phyloP scores from a whole-genome alignment of 2,797 vertebrate species.

The Lacerta agilis region DNA sequence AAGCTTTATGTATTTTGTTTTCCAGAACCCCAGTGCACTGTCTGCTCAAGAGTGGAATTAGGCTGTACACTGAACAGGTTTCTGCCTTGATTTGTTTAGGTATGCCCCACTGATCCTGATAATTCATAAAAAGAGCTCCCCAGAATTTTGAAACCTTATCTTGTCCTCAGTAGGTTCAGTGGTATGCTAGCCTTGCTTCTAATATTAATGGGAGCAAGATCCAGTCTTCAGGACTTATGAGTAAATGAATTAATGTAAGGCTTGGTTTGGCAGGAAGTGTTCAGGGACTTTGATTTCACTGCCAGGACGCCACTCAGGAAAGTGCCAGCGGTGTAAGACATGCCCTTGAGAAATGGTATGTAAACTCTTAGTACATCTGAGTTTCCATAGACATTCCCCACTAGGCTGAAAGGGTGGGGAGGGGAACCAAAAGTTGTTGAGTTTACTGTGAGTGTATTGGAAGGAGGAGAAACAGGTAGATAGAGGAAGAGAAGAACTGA shows the following conservation, averaged over 20 bases:
- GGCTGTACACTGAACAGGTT: slow-evolving; percentile 72
- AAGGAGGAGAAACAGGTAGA: slow-evolving; percentile 12
- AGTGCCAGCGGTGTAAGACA: slow-evolving; percentile 22
- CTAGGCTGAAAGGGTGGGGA: slow-evolving; percentile 14
- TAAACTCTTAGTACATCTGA: slow-evolving; percentile 48
- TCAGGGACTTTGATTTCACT: slow-evolving; percentile 44
- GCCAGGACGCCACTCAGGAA: slow-evolving; percentile 56
- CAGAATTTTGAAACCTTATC: slow-evolving; percentile 32
- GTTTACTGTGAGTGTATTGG: slow-evolving; percentile 33
- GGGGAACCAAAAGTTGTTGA: slow-evolving; percentile 41
- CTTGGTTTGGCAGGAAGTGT: slow-evolving; percentile 15
- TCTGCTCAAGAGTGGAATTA: slow-evolving; percentile 73
- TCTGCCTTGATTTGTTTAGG: slow-evolving; percentile 57
- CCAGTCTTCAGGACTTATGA: slow-evolving; percentile 52
- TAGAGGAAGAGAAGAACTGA: slow-evolving; percentile 12
- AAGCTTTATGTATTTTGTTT: slow-evolving; percentile 80
- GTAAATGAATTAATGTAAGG: slow-evolving; percentile 17
- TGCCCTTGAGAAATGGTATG: slow-evolving; percentile 46
- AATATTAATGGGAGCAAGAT: slow-evolving; percentile 10
- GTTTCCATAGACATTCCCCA: slow-evolving; percentile 53
- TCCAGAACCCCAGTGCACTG: slow-evolving; percentile 73
- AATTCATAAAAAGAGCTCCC: slow-evolving; percentile 36
- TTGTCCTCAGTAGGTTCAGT: neutral
- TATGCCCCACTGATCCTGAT: slow-evolving; percentile 58
- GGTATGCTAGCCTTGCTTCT: slow-evolving; percentile 14